These are phyloP conservation scores for Epinotia nisella DNA, from an alignment of 2,888 invertebrate genomes.

Conservation along the genomic window DNA sequence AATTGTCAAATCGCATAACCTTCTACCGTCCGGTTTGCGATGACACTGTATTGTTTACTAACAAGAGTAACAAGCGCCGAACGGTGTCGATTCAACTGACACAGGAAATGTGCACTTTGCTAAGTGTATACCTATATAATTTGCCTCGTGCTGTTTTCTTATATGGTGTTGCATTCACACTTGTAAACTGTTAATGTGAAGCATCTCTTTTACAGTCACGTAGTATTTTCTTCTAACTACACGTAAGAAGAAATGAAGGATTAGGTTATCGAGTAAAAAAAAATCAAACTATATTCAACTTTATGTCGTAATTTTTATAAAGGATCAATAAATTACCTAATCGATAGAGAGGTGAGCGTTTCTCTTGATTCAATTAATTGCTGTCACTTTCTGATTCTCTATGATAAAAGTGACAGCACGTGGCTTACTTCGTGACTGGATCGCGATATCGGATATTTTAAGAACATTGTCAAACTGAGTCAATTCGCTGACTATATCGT, in stretches of 20 bases:
- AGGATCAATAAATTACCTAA: no score
- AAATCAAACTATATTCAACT: no score
- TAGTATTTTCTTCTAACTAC: no score
- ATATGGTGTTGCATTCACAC: neutral
- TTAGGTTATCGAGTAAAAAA: no score
- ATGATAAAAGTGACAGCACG: neutral
- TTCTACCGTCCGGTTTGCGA: conserved; percentile 20
- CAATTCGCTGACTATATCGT: neutral
- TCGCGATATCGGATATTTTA: neutral
- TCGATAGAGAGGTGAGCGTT: neutral
- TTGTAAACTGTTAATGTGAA: no score
- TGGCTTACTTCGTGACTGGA: neutral
- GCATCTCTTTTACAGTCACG: no score
- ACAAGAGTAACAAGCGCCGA: conserved; percentile 28
- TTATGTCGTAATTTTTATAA: no score
- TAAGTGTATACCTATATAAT: conserved; percentile 30
- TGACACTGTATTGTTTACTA: conserved; percentile 36
- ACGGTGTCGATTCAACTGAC: conserved; percentile 8
- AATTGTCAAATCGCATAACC: conserved; percentile 28
- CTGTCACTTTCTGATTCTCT: neutral
- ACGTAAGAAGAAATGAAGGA: no score
- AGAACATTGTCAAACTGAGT: neutral
- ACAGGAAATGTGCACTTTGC: conserved; percentile 35
- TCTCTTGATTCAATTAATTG: neutral
- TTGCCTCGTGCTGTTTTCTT: conserved; percentile 5